Evolutionary conservation across 2,888 invertebrate genomes (phyloP).

Genomic region (Crepidodera aurea): DNA sequence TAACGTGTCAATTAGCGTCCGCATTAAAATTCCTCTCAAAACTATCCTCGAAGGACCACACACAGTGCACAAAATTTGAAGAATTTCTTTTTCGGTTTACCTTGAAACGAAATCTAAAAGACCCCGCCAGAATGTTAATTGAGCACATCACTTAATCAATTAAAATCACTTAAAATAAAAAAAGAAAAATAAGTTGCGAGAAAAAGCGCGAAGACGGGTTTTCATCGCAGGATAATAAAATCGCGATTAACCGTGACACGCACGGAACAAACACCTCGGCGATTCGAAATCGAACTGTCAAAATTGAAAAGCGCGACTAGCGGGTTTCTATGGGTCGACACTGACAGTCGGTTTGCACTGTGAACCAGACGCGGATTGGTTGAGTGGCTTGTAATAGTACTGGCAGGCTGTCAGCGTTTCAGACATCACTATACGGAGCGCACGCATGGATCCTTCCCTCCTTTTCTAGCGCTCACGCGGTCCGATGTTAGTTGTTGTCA

Average conservation of each 20-base stretch:
- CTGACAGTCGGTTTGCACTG: conserved; percentile 60
- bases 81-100: conserved; percentile 38
- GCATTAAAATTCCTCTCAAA: conserved; percentile 51
- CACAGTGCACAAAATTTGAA: conserved; percentile 38
- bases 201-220: background rate
- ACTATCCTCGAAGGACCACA: conserved; percentile 49
- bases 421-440: conserved; percentile 63
- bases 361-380: conserved; percentile 60
- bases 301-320: conserved; percentile 54
- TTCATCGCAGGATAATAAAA: conserved; percentile 3
- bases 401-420: conserved; percentile 64
- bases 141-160: conserved; percentile 44
- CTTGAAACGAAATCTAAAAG: conserved; percentile 38
- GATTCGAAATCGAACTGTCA: conserved; percentile 45
- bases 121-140: conserved; percentile 40
- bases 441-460: conserved; percentile 55
- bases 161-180: conserved; percentile 31
- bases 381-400: conserved; percentile 61
- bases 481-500: conserved; percentile 50
- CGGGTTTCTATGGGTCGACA: conserved; percentile 55
- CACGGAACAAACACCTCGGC: conserved; percentile 36
- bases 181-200: conserved; percentile 22
- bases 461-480: conserved; percentile 44
- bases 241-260: conserved; percentile 28
- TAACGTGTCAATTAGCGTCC: conserved; percentile 58